These are phyloP conservation scores for Vanacampus margaritifer DNA, from an alignment of 2,113 vertebrate species.

Conservation along the genomic window DNA sequence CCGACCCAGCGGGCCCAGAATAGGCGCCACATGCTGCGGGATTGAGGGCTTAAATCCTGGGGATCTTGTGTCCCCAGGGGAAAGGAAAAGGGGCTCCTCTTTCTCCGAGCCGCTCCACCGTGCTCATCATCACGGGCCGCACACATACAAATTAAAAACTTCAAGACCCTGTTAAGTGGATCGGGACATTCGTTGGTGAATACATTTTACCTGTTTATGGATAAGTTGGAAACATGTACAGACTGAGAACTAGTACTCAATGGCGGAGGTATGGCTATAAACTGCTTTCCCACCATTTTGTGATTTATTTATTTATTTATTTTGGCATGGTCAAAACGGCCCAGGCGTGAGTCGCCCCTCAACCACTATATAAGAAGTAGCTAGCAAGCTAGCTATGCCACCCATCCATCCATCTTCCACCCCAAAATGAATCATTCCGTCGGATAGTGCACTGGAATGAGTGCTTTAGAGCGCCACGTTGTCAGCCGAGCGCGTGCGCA, in stretches of 20 bases:
- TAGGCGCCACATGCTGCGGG: conserved; percentile 60
- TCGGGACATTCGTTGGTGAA: not conserved
- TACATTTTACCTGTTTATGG: not conserved
- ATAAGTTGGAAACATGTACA: not conserved
- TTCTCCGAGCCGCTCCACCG: not conserved
- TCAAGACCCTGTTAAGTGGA: not conserved
- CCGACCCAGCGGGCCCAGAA: conserved; percentile 66
- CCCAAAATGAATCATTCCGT: too few relatives aligned
- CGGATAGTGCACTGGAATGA: too few relatives aligned
- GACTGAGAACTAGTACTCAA: not conserved
- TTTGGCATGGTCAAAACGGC: too few relatives aligned
- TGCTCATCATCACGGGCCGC: not conserved
- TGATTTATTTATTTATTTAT: too few relatives aligned
- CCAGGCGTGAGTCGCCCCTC: too few relatives aligned
- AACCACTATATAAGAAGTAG: too few relatives aligned
- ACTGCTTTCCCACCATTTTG: not conserved
- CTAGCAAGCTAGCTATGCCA: too few relatives aligned
- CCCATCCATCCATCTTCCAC: too few relatives aligned
- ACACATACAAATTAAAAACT: not conserved
- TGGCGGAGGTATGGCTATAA: not conserved
- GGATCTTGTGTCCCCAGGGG: conserved; percentile 67
- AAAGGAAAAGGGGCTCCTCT: conserved; percentile 1
- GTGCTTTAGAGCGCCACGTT: too few relatives aligned
- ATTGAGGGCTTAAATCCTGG: conserved; percentile 69
- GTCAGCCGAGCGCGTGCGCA: too few relatives aligned